These are phyloP conservation scores for Helarctos malayanus DNA, from an alignment of 2,797 vertebrate species.

Conservation along the genomic window DNA sequence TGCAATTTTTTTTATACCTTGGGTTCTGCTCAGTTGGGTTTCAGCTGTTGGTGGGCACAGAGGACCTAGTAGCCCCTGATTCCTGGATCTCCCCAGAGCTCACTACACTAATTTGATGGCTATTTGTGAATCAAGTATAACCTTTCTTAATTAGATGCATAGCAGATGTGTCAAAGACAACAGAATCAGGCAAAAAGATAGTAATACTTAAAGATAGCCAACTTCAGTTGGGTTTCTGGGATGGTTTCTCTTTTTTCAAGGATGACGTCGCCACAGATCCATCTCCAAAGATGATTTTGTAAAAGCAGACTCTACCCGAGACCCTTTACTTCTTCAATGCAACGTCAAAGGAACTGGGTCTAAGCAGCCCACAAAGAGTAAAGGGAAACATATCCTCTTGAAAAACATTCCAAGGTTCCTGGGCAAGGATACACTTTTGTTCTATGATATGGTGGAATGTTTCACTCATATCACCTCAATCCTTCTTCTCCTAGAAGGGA, in stretches of 20 bases:
- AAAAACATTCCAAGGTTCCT: not conserved
- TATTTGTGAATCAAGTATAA: not conserved
- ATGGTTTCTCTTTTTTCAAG: not conserved
- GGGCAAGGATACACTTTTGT: not conserved
- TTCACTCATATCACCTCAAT: not conserved
- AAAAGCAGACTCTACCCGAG: not conserved
- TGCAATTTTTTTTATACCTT: not conserved
- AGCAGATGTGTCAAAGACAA: slow-evolving; percentile 24
- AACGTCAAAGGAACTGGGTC: not conserved
- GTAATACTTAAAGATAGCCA: not conserved
- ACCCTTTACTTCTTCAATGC: not conserved
- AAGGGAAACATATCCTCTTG: not conserved
- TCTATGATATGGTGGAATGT: not conserved
- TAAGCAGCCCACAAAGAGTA: not conserved
- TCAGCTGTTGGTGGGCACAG: not conserved
- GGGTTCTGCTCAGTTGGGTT: not conserved
- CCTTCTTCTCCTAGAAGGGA: not conserved
- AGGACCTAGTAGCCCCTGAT: not conserved
- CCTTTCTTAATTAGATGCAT: slow-evolving; percentile 36
- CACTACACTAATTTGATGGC: not conserved
- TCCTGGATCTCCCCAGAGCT: not conserved
- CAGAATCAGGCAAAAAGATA: slow-evolving; percentile 8
- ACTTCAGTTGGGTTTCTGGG: not conserved
- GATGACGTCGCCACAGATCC: not conserved
- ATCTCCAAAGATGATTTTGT: not conserved